These are phyloP conservation scores for Leptodactylus fuscus DNA, from an alignment of 2,113 vertebrate species.

Conservation along the genomic window DNA sequence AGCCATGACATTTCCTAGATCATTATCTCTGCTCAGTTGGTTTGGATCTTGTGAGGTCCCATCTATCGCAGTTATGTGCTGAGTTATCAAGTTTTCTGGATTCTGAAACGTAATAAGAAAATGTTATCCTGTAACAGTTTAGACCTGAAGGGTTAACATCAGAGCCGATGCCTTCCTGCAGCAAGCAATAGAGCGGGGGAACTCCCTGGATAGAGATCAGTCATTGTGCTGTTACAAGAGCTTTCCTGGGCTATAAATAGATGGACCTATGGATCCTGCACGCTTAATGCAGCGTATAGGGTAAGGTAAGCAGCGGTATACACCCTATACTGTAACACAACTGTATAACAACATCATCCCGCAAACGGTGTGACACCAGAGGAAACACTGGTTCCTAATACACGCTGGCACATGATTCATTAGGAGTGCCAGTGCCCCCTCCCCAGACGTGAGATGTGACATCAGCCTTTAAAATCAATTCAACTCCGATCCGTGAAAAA, in stretches of 20 bases:
- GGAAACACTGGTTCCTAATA: neutral
- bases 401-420: neutral
- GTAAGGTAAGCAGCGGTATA: neutral
- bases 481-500: slow-evolving; percentile 22
- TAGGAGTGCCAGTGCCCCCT: neutral
- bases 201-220: slow-evolving; percentile 7
- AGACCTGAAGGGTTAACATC: neutral
- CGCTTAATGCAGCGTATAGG: neutral
- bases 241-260: neutral
- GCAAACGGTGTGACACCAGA: neutral
- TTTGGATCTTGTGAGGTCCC: neutral
- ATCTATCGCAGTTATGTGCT: neutral
- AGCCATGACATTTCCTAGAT: too few species aligned
- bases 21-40: too few species aligned
- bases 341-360: neutral
- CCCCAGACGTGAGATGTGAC: neutral
- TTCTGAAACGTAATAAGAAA: neutral
- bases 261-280: neutral
- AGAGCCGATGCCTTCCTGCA: neutral
- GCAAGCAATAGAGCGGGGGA: neutral
- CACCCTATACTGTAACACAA: neutral
- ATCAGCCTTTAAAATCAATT: slow-evolving; percentile 19
- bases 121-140: neutral
- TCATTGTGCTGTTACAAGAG: neutral
- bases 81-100: neutral